Evolutionary conservation across 2,888 invertebrate species (phyloP).

Genomic region (Epsilonema sp.): DNA sequence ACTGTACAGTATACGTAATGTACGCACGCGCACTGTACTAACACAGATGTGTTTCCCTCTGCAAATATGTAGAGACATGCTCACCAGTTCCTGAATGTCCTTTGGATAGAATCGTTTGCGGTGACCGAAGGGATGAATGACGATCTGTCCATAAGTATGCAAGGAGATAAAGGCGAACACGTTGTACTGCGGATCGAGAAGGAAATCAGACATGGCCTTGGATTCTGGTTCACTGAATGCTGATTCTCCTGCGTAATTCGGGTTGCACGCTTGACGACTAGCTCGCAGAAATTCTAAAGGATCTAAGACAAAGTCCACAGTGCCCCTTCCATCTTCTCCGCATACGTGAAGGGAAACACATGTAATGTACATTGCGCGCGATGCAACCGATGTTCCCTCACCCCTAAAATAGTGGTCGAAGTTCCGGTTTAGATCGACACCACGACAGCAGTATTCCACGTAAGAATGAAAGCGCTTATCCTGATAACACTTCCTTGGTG

Average conservation of each 20-base stretch:
- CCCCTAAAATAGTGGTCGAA: constrained; percentile 24
- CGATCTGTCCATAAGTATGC: not conserved
- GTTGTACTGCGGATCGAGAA: not conserved
- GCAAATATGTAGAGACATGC: not conserved
- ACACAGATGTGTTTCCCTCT: too few relatives aligned
- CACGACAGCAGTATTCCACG: constrained; percentile 24
- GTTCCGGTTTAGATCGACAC: constrained; percentile 25
- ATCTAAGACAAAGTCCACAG: too few relatives aligned
- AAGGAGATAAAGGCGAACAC: not conserved
- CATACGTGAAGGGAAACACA: too few relatives aligned
- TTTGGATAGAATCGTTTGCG: not conserved
- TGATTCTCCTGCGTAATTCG: not conserved
- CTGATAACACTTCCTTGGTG: constrained; percentile 18
- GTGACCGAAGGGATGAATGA: not conserved
- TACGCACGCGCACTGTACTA: too few relatives aligned
- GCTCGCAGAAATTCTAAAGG: too few relatives aligned
- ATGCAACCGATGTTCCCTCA: too few relatives aligned
- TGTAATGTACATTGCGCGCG: too few relatives aligned
- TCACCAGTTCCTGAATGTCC: not conserved
- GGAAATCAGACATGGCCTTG: not conserved
- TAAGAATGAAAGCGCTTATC: too few relatives aligned
- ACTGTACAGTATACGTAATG: too few relatives aligned
- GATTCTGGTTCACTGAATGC: not conserved
- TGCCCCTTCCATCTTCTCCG: too few relatives aligned
- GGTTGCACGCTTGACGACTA: too few relatives aligned